Conservation (phyloP, 2,113 vertebrate genomes). For the Hypomesus transpacificus region DNA sequence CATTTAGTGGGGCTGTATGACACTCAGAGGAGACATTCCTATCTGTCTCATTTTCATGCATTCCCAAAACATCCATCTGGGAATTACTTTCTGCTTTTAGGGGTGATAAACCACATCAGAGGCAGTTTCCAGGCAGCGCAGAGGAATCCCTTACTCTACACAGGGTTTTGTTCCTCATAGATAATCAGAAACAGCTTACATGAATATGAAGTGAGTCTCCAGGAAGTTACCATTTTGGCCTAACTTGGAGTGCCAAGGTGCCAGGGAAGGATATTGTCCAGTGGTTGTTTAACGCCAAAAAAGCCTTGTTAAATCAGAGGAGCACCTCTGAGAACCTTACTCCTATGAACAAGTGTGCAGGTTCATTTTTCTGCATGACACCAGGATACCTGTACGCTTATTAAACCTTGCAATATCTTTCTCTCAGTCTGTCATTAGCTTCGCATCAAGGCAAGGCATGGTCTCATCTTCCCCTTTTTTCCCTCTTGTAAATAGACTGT, state of each 20-base stretch:
- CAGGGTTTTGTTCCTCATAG: not conserved
- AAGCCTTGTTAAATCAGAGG: no score
- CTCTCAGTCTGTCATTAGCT: conserved; percentile 34
- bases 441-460: conserved; percentile 21
- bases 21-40: conserved; percentile 72
- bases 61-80: conserved; percentile 64
- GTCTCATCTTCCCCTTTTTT: conserved; percentile 12
- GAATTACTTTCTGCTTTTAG: conserved; percentile 68
- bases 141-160: conserved; percentile 48
- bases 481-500: conserved; percentile 46
- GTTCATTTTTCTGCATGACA: no score
- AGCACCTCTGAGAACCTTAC: no score
- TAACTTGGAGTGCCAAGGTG: not conserved
- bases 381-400: conserved; percentile 14
- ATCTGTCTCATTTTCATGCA: conserved; percentile 66
- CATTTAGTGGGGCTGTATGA: conserved; percentile 70
- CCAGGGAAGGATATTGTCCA: no score
- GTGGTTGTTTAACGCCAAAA: no score
- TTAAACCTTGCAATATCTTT: conserved; percentile 9
- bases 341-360: no score
- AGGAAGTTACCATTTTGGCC: not conserved
- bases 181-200: conserved; percentile 29
- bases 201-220: conserved; percentile 19
- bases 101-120: conserved; percentile 64
- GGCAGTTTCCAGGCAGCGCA: conserved; percentile 47